Evolutionary conservation across 1,140 invertebrate species (phyloP).

Genomic region (Drosophila rhopaloa): DNA sequence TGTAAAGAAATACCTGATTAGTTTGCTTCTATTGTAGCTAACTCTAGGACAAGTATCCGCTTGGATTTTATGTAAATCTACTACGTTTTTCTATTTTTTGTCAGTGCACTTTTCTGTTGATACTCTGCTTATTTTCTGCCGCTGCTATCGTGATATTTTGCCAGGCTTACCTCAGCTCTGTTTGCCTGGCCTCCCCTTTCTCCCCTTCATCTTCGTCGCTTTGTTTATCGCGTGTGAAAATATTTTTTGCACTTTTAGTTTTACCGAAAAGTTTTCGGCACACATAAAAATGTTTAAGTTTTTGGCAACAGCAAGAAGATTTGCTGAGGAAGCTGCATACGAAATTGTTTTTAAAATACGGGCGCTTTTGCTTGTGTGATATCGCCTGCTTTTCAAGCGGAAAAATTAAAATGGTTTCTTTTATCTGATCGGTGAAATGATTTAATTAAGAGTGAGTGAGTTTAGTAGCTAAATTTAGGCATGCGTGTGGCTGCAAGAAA

Average conservation of each 20-base stretch:
- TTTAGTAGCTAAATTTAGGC: not conserved
- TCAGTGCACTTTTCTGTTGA: not conserved
- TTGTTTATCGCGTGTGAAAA: conserved; percentile 77
- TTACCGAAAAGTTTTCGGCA: conserved; percentile 64
- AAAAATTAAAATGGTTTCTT: conserved; percentile 6
- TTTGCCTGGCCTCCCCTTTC: conserved; percentile 6
- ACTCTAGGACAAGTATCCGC: too few relatives aligned
- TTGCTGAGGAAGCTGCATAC: conserved; percentile 21
- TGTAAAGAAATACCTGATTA: too few relatives aligned
- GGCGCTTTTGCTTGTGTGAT: conserved; percentile 3
- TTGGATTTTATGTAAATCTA: too few relatives aligned
- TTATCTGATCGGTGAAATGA: conserved; percentile 2
- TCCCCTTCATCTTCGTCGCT: conserved; percentile 28
- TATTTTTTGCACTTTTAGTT: conserved; percentile 66
- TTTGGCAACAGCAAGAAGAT: conserved; percentile 31
- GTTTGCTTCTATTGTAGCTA: too few relatives aligned
- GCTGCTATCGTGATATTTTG: conserved; percentile 28
- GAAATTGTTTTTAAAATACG: conserved; percentile 35
- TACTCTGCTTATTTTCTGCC: conserved; percentile 16
- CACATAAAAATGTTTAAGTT: conserved; percentile 74
- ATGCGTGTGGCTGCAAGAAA: not conserved
- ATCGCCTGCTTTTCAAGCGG: not conserved
- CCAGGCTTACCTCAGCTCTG: conserved; percentile 32
- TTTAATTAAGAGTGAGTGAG: conserved; percentile 32
- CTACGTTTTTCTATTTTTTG: not conserved